phyloP scores from a whole-genome alignment of 2,113 vertebrate genomes.

The Euleptes europaea region DNA sequence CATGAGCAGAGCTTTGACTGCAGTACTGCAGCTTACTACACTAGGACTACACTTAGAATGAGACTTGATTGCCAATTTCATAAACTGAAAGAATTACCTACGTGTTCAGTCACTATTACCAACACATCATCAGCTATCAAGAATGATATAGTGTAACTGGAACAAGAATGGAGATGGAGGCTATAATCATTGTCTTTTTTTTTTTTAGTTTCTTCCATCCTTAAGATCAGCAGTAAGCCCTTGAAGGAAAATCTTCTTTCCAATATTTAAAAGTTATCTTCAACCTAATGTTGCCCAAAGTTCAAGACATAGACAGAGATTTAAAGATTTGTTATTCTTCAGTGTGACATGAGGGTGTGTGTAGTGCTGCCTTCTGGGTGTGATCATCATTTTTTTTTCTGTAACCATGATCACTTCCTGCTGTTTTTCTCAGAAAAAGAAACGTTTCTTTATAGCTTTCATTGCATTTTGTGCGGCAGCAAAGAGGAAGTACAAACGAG shows the following conservation, averaged over 20 bases:
- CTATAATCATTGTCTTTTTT: background rate
- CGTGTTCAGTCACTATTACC: background rate
- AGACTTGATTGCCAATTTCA: background rate
- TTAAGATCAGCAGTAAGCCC: background rate
- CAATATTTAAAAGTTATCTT: background rate
- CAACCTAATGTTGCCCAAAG: background rate
- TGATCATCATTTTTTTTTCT: background rate
- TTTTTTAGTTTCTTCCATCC: background rate
- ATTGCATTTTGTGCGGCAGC: background rate
- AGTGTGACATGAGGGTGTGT: background rate
- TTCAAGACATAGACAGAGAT: background rate
- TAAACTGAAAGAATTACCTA: background rate
- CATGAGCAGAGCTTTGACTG: too few species aligned
- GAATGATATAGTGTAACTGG: background rate
- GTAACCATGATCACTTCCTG: background rate
- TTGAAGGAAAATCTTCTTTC: background rate
- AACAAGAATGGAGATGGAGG: background rate
- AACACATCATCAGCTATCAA: background rate
- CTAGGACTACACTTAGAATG: too few species aligned
- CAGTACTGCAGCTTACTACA: too few species aligned
- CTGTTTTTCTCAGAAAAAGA: background rate
- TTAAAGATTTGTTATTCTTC: background rate
- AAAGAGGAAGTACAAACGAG: background rate
- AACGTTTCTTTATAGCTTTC: too few species aligned
- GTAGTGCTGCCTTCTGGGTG: background rate